Evolutionary conservation across 2,888 invertebrate species (phyloP).

Genomic region (Epirrhoe tristata): DNA sequence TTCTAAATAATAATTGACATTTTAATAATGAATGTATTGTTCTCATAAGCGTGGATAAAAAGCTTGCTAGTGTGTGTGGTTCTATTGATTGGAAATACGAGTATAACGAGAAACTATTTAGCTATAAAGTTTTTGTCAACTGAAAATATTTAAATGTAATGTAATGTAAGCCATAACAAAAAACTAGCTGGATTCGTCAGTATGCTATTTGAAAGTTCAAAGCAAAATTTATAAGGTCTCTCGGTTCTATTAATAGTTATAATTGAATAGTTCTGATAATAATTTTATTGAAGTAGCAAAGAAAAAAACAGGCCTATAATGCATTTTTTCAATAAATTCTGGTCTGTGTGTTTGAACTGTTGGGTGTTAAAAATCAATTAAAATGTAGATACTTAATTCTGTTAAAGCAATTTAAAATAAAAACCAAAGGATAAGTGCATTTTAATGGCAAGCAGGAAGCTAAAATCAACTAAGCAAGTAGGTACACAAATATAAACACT

Average conservation of each 20-base stretch:
- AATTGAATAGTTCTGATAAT: no score
- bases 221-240: no score
- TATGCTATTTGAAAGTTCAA: no score
- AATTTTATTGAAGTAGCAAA: no score
- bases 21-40: constrained; percentile 25
- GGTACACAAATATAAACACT: background rate
- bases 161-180: background rate
- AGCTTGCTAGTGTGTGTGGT: background rate
- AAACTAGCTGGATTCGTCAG: background rate
- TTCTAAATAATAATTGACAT: constrained; percentile 34
- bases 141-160: background rate
- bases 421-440: background rate
- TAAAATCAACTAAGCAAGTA: background rate
- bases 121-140: no score
- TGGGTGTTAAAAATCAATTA: no score
- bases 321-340: no score
- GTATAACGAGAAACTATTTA: background rate
- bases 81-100: constrained; percentile 5
- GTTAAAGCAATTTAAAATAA: background rate
- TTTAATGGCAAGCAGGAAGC: constrained; percentile 12
- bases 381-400: background rate
- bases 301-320: no score
- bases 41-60: constrained; percentile 11
- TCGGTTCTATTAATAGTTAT: no score
- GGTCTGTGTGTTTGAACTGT: no score